Evolutionary conservation across 2,888 invertebrate species (phyloP).

Genomic region (Papilio demoleus): DNA sequence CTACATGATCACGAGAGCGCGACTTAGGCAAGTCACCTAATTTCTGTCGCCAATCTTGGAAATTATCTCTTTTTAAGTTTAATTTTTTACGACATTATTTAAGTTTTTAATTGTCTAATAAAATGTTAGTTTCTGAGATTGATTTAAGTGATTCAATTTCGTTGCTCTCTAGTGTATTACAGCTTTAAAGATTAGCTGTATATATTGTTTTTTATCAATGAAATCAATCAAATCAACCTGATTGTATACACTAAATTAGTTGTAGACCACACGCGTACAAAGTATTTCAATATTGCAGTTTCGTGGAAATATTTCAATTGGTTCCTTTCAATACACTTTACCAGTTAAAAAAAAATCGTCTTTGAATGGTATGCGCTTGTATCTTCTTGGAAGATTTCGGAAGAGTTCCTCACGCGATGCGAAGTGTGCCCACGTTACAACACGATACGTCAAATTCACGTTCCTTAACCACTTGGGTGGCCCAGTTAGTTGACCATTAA

Average conservation of each 20-base stretch:
- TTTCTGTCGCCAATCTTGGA: too few species aligned
- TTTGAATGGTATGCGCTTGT: conserved; percentile 73
- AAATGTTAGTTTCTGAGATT: too few species aligned
- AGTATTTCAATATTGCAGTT: conserved; percentile 77
- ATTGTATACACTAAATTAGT: conserved; percentile 46
- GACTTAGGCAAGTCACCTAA: too few species aligned
- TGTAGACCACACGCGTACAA: conserved; percentile 79
- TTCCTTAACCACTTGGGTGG: conserved; percentile 78
- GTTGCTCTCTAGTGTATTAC: too few species aligned
- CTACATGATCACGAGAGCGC: too few species aligned
- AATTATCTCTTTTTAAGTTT: too few species aligned
- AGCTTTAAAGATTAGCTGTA: not conserved
- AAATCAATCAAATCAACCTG: not conserved
- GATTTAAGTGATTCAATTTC: too few species aligned
- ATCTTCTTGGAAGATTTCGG: conserved; percentile 71
- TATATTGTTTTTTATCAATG: not conserved
- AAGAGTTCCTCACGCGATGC: conserved; percentile 59
- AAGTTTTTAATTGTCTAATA: too few species aligned
- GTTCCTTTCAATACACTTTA: conserved; percentile 72
- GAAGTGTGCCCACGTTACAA: conserved; percentile 68
- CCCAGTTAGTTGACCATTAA: conserved; percentile 72
- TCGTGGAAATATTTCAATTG: conserved; percentile 77
- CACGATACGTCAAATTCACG: conserved; percentile 74
- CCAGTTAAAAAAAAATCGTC: conserved; percentile 70
- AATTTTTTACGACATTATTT: too few species aligned